phyloP scores from a whole-genome alignment of 2,888 invertebrate genomes.

The Hirtodrosophila alboralis region DNA sequence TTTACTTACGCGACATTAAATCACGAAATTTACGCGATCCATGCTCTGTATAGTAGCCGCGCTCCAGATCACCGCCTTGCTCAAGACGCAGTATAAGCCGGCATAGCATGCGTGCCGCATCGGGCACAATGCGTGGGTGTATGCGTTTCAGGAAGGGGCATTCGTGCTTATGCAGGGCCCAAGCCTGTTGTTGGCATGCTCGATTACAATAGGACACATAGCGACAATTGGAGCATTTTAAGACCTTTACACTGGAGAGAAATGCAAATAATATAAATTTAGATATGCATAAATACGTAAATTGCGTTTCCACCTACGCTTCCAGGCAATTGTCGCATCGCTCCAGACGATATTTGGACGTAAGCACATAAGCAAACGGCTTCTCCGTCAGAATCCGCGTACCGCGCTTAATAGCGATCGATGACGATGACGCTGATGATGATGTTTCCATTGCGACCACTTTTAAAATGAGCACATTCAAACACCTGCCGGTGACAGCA shows the following conservation, averaged over 20 bases:
- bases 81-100: slow-evolving; percentile 87
- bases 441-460: slow-evolving; percentile 33
- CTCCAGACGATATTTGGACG: slow-evolving; percentile 88
- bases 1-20: slow-evolving; percentile 94
- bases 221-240: slow-evolving; percentile 93
- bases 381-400: slow-evolving; percentile 89
- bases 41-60: slow-evolving; percentile 88
- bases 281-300: too few relatives aligned
- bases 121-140: slow-evolving; percentile 90
- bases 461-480: slow-evolving; percentile 19
- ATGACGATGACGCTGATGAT: slow-evolving; percentile 1
- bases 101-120: slow-evolving; percentile 92
- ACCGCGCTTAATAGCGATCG: slow-evolving; percentile 84
- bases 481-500: slow-evolving; percentile 36
- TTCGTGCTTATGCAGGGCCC: slow-evolving; percentile 93
- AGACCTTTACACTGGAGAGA: slow-evolving; percentile 87
- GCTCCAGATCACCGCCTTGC: slow-evolving; percentile 88
- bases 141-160: slow-evolving; percentile 90
- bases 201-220: slow-evolving; percentile 93
- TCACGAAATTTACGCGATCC: slow-evolving; percentile 92
- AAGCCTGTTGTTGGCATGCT: slow-evolving; percentile 91
- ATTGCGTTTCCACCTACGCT: slow-evolving; percentile 87
- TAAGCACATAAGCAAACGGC: slow-evolving; percentile 90
- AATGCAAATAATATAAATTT: background rate
- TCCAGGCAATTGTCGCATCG: slow-evolving; percentile 91